Evolutionary conservation across 2,113 vertebrate species (phyloP).

Genomic region (Columba janthina): DNA sequence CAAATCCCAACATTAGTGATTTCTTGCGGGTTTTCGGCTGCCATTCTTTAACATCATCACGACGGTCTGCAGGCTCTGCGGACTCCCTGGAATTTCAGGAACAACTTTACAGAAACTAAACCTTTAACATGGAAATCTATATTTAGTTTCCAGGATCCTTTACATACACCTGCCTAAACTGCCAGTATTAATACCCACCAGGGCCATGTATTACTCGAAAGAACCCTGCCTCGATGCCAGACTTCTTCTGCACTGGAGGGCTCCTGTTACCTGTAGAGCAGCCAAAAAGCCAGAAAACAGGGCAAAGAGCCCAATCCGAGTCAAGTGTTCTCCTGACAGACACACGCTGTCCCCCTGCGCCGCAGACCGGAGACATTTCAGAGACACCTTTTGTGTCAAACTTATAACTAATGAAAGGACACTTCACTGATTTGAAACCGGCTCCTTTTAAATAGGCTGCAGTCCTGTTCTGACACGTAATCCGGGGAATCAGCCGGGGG

Average conservation of each 20-base stretch:
- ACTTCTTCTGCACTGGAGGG: not conserved
- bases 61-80: not conserved
- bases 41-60: not conserved
- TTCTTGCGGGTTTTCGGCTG: not conserved
- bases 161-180: not conserved
- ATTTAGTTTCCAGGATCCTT: not conserved
- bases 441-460: not conserved
- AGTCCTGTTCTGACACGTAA: not conserved
- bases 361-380: not conserved
- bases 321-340: not conserved
- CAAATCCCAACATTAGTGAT: not conserved
- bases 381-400: not conserved
- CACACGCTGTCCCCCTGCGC: not conserved
- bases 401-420: not conserved
- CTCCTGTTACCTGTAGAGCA: not conserved
- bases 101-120: fast-evolving
- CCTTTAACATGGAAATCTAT: not conserved
- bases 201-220: not conserved
- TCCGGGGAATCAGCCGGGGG: not conserved
- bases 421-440: not conserved
- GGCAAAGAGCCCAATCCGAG: not conserved
- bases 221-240: slow-evolving; percentile 15
- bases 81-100: not conserved
- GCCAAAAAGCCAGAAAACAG: slow-evolving; percentile 24
- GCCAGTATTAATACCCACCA: not conserved